Percentiles rank a stretch among this genome's conserved stretches.
phyloP scores from a whole-genome alignment of 2,888 invertebrate genomes.

The Ormyrus rosae region DNA sequence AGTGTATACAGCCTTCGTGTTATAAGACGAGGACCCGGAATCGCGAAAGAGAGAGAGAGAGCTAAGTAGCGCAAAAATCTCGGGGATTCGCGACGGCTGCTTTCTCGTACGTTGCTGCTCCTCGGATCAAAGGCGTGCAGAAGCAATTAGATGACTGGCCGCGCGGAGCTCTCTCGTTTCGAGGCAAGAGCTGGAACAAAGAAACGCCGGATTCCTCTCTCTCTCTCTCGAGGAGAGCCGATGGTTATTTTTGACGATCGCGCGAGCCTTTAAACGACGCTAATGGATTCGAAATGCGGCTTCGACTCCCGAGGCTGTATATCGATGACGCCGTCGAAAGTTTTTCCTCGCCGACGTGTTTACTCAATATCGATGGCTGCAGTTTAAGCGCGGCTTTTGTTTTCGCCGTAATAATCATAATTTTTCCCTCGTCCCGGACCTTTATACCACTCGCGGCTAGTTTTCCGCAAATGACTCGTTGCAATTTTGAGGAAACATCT shows the following conservation, averaged over 20 bases:
- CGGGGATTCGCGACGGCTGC: slow-evolving; percentile 33
- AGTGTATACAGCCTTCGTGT: background rate
- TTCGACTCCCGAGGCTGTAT: background rate
- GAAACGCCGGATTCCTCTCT: slow-evolving; percentile 56
- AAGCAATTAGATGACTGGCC: slow-evolving; percentile 52
- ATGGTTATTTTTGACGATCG: slow-evolving; percentile 35
- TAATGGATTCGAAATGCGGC: slow-evolving; percentile 33
- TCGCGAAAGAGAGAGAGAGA: background rate
- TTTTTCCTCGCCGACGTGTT: no score
- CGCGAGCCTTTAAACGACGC: slow-evolving; percentile 4
- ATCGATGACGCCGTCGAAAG: background rate
- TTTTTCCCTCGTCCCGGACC: background rate
- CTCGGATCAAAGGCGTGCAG: slow-evolving; percentile 43
- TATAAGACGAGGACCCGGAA: background rate
- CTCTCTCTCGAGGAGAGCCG: background rate
- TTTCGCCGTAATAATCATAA: no score
- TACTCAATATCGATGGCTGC: no score
- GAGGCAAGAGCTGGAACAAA: slow-evolving; percentile 30
- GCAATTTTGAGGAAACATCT: slow-evolving; percentile 30
- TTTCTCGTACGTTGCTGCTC: background rate
- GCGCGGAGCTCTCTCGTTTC: background rate
- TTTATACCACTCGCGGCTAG: no score
- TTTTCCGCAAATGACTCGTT: no score
- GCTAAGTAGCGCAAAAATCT: slow-evolving; percentile 53
- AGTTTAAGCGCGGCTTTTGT: no score